Base-by-base conservation (phyloP, 2,888 invertebrate species). In the Marasmarcha lunaedactyla region DNA sequence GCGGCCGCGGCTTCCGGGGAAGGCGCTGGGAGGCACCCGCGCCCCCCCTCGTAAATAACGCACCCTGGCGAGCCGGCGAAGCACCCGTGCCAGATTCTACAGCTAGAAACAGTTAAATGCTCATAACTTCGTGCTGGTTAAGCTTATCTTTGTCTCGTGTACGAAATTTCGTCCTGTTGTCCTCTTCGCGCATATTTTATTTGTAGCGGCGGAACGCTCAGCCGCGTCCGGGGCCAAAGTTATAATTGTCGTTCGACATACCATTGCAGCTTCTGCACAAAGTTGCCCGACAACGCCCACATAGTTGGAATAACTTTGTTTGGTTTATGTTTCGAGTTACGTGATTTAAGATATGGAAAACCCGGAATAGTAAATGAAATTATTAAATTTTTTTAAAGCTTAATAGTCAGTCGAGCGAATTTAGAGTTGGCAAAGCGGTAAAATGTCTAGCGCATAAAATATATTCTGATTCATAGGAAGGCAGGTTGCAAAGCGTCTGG, bases 71-170 rank as follows among this genome's bases (percentile, higher is more conserved):
- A 79, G 81, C 74, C 76, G 78, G 78, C 83, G 77, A 79, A 77
- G 81, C 81, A 68, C 72, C 76, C 77, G 79, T 79, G 81, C 81
- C 81, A 81, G 83, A 81, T 78, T 79, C 79, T 79, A 76, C 78
- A 72, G 78, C 81, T 83, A 79, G 81, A 81, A 81, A 83, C 81
- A 81, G 81, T 83, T 83, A 81, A 83, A 81, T 77, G 81, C 79
- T 81, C 83, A 83, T 83, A 83, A 83, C 81, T 83, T 77, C 74
- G 78, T 71, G 74, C 79, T 79, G 79, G 81, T 83, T 83, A 79
- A 79, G 81, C 81, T 81, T 83, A 81, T 83, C 81, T 79, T 74
- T 81, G 79, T 81, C 78, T 79, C 72, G 70, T 78, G 71, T 73
- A 81, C 76, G 76, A 77, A 81, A 77, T 74, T 78, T 78, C 71